phyloP scores from a whole-genome alignment of 2,113 vertebrate genomes.

The Piaya cayana region DNA sequence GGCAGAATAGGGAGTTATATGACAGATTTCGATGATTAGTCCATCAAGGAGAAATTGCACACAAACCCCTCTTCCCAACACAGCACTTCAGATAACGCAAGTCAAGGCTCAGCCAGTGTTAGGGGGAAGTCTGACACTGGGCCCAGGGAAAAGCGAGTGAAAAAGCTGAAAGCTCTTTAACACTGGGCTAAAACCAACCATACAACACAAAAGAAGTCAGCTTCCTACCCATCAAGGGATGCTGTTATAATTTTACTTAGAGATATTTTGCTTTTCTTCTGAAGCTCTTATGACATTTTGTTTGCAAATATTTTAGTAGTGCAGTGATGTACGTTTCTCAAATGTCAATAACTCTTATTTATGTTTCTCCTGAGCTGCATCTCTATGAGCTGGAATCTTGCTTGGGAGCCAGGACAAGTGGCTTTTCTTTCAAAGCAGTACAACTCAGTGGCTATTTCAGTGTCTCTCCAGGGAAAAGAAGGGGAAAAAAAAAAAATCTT shows the following conservation, averaged over 20 bases:
- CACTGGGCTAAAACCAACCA: neutral
- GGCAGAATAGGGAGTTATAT: neutral
- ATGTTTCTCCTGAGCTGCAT: neutral
- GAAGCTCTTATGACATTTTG: neutral
- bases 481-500: neutral
- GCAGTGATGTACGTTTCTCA: neutral
- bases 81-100: neutral
- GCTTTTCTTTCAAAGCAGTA: neutral
- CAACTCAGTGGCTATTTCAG: neutral
- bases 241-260: neutral
- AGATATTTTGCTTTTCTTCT: neutral
- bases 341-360: neutral
- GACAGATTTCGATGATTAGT: neutral
- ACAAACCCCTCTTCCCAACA: neutral
- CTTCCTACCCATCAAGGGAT: neutral
- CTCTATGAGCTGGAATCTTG: neutral
- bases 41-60: neutral
- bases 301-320: neutral
- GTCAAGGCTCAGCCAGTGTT: neutral
- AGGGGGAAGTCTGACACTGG: neutral
- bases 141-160: neutral
- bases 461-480: neutral
- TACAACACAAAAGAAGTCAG: neutral
- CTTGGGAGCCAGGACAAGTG: neutral
- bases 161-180: neutral